These are phyloP conservation scores for Ptilodon capucinus DNA, from an alignment of 2,888 invertebrate genomes.

Conservation along the genomic window DNA sequence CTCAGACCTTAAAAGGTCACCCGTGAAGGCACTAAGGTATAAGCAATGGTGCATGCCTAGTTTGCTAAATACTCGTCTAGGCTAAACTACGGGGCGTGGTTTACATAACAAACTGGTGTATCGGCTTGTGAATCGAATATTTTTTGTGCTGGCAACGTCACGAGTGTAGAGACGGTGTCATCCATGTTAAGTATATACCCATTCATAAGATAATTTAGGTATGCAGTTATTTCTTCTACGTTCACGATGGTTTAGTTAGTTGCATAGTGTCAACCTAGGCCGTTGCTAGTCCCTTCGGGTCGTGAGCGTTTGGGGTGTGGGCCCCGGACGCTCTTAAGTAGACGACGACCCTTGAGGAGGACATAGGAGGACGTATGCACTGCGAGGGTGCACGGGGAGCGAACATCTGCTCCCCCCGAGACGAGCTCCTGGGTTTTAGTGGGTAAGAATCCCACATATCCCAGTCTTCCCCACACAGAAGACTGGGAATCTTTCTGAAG, in stretches of 20 bases:
- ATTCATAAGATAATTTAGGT: slow-evolving; percentile 7
- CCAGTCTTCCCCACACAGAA: too few relatives aligned
- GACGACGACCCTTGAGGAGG: too few relatives aligned
- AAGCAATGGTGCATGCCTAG: slow-evolving; percentile 18
- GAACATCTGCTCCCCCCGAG: too few relatives aligned
- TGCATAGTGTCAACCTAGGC: too few relatives aligned
- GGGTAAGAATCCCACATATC: too few relatives aligned
- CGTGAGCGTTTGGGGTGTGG: too few relatives aligned
- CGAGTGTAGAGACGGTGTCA: slow-evolving; percentile 20
- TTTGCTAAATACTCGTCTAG: slow-evolving; percentile 20
- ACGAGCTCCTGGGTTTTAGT: too few relatives aligned
- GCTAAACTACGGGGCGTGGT: slow-evolving; percentile 31
- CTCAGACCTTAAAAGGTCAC: background rate
- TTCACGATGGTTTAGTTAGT: background rate
- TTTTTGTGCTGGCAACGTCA: slow-evolving; percentile 17
- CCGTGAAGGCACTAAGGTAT: slow-evolving; percentile 11
- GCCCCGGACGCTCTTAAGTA: too few relatives aligned
- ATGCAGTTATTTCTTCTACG: background rate
- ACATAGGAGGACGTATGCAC: too few relatives aligned
- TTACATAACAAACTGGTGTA: slow-evolving; percentile 25
- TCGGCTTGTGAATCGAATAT: slow-evolving; percentile 22
- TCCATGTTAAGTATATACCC: slow-evolving; percentile 12
- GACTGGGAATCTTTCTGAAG: too few relatives aligned
- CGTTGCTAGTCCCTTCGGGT: too few relatives aligned
- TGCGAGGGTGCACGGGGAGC: too few relatives aligned